Percentiles rank a stretch among this genome's conserved stretches.
Conservation (phyloP, 2,113 vertebrate genomes). For the Vicugna pacos region DNA sequence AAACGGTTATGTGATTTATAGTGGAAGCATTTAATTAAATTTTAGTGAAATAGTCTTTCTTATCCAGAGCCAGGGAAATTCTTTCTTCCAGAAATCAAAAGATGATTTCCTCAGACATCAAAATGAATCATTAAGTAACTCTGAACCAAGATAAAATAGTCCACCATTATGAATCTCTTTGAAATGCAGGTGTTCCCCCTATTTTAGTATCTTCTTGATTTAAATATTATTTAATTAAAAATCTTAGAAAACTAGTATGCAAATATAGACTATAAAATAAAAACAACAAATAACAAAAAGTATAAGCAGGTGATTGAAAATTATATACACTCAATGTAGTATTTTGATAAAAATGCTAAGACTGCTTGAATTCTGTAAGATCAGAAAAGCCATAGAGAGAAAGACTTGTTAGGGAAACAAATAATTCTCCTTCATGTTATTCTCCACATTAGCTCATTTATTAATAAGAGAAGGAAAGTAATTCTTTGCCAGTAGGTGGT, state of each 20-base stretch:
- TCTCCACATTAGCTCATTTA: constrained; percentile 48
- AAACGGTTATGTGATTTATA: constrained; percentile 69
- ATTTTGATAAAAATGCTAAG: constrained; percentile 26
- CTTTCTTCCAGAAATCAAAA: constrained; percentile 74
- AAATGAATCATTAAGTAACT: constrained; percentile 73
- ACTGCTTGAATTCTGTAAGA: constrained; percentile 33
- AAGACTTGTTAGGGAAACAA: constrained; percentile 58
- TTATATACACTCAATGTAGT: background rate
- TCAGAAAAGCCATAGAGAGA: constrained; percentile 57
- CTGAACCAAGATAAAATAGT: constrained; percentile 66
- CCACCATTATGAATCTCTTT: constrained; percentile 34
- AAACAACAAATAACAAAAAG: constrained; percentile 13
- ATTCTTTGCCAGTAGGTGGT: constrained; percentile 88
- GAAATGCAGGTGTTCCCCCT: constrained; percentile 17
- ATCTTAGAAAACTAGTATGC: constrained; percentile 37
- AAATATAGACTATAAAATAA: constrained; percentile 20
- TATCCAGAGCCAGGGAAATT: constrained; percentile 70
- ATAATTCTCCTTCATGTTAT: constrained; percentile 48
- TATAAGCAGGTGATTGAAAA: constrained; percentile 42
- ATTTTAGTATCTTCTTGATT: constrained; percentile 40
- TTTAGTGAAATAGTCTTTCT: constrained; percentile 66
- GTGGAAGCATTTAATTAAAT: constrained; percentile 69
- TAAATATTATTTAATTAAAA: constrained; percentile 63
- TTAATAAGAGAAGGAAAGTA: constrained; percentile 64
- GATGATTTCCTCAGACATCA: constrained; percentile 69